Evolutionary conservation across 2,113 vertebrate genomes (phyloP), one percentile per base, ranked within the genome.

Genomic region (Tenebrosternarchus preto): DNA sequence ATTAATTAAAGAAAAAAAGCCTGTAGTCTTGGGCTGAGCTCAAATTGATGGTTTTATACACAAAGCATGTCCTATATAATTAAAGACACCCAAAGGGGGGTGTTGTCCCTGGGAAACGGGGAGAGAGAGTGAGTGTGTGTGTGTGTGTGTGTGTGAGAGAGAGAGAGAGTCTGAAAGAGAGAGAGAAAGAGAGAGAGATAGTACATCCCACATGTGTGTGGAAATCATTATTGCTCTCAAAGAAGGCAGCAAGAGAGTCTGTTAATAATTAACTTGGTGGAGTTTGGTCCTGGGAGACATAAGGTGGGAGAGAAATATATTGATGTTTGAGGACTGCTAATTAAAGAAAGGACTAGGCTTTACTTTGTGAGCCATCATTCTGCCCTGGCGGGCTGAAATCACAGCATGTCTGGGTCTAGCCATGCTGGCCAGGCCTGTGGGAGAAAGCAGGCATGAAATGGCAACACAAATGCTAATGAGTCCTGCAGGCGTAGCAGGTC

Each of bases 301-400:
- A 74, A 27, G 85, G 84, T 74, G 80, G 85, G 57, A 73, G 85
- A 24, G 83, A 88, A 87, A 87, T 89, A 89, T 89, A 88, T 90
- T 90, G 88, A 91, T 88, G 90, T 90, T 88, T 88, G 83, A 90
- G 87, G 90, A 90, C 88, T 89, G 90, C 87, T 92, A 91, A 93
- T 92, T 90, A 92, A 90, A 88, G 88, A 89, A 90, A 87, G 86
- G 74, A 86, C 57, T 73, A 76, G 80, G 78, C 86, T 86, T 91
- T 87, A 86, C 85, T 89, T 90, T 87, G 85, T 85, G 86, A 88
- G 85, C 83, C 86, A 89, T 91, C 87, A 80, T 84, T 91, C 89
- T 90, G 89, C 85, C 80, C 84, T 80, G 87, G 87, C 90, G 88
- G 86, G 88, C 87, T 84, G 87, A 91, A 89, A 84, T 85, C 89